Percentiles rank a stretch among this genome's conserved stretches.
Conservation (phyloP, 2,888 invertebrate species). For the Polia nebulosa region DNA sequence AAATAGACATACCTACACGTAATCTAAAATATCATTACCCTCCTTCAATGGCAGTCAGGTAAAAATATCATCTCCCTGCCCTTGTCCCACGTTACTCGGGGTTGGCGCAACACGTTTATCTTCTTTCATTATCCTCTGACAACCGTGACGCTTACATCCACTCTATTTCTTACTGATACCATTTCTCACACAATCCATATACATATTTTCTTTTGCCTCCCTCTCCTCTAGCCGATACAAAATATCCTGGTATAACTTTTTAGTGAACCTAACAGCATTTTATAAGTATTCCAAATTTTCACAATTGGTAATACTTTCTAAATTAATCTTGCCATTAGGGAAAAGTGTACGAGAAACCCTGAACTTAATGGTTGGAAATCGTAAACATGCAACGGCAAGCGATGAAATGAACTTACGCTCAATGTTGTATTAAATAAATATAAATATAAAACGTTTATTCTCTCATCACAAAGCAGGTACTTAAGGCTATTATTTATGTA, state of each 20-base stretch:
- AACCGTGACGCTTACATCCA: not conserved
- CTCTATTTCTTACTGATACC: not conserved
- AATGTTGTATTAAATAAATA: too few species aligned
- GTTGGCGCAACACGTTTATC: not conserved
- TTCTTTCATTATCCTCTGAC: too few species aligned
- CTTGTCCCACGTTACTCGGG: not conserved
- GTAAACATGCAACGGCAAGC: conserved; percentile 15
- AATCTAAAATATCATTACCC: too few species aligned
- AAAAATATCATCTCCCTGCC: too few species aligned
- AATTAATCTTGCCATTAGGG: conserved; percentile 1
- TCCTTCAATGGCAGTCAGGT: too few species aligned
- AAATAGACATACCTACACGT: too few species aligned
- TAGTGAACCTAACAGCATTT: not conserved
- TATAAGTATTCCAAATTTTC: not conserved
- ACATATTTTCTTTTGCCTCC: not conserved
- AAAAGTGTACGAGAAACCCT: conserved; percentile 23
- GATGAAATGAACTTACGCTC: not conserved
- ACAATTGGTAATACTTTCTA: conserved; percentile 5
- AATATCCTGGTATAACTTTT: not conserved
- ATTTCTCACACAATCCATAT: not conserved
- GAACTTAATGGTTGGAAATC: conserved; percentile 24
- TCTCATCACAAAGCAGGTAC: too few species aligned
- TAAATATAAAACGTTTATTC: too few species aligned
- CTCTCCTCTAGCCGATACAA: not conserved
- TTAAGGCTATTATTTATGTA: too few species aligned